Evolutionary conservation across 2,888 invertebrate species (phyloP).

Genomic region (Lasioglossum malachurum): DNA sequence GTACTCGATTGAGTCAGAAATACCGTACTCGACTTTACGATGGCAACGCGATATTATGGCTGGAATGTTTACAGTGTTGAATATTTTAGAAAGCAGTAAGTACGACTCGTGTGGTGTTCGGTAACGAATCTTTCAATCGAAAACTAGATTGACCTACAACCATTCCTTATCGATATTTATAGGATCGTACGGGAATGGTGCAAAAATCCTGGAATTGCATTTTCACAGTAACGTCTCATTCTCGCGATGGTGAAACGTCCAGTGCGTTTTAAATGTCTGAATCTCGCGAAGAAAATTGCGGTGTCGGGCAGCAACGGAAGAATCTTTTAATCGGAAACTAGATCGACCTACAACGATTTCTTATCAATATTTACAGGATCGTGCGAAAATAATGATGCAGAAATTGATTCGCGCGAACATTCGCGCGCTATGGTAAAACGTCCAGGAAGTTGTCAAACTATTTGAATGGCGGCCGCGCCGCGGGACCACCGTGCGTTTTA

Average conservation of each 20-base stretch:
- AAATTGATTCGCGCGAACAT: background rate
- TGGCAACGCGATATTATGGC: background rate
- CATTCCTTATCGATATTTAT: background rate
- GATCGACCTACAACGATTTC: background rate
- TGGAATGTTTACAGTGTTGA: background rate
- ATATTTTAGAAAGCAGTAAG: conserved; percentile 6
- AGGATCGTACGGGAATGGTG: background rate
- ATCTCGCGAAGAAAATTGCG: too few relatives aligned
- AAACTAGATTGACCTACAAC: background rate
- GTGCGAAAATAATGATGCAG: background rate
- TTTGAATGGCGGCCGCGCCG: background rate
- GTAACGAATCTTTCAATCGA: background rate
- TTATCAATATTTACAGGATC: background rate
- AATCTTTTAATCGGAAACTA: background rate
- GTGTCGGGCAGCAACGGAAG: too few relatives aligned
- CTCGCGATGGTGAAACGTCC: too few relatives aligned
- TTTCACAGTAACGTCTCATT: too few relatives aligned
- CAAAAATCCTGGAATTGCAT: background rate
- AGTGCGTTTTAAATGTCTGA: too few relatives aligned
- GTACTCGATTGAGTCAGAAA: background rate
- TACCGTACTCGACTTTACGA: background rate
- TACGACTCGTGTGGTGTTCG: background rate
- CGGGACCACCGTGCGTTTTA: background rate
- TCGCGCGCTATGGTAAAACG: background rate
- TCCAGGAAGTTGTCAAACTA: background rate